Evolutionary conservation across 2,888 invertebrate species (phyloP), one percentile per base, ranked within the genome.

Genomic region (Drosophila affinis): DNA sequence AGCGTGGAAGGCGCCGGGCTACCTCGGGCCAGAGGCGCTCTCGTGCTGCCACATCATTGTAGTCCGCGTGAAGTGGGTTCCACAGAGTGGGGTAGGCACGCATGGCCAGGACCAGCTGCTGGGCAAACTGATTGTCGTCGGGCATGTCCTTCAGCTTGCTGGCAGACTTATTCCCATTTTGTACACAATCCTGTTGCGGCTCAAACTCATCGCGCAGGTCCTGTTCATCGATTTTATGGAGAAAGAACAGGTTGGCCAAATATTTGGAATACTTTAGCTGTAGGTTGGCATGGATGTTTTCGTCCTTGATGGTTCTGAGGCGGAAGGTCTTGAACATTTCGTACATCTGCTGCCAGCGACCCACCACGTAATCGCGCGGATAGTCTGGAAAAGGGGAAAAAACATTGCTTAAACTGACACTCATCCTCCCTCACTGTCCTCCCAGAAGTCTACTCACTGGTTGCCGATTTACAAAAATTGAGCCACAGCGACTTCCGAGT

Each of bases 251-350:
- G 51, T 79, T 90, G 10, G 91, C 90, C 62, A 90, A 73, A 73
- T 91, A 90, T 78, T 91, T 90, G 0, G 90, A 91, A 61, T 90
- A 91, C 55, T 90, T 90, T 0, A 90, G 64, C 64, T 90, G 91
- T 3, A 90, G 75, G 61, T 87, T 88, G 0, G 87, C 82, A 63
- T 90, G 83, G 4, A 71, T 79, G 3, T 63, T 73, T 32, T 83
- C 76, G 56, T 90, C 79, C 69, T 90, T 90, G 12, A 91, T 91
- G 10, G 82, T 85, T 72, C 91, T 90, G 2, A 90, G 74, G 5
- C 90, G 90, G 73, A 90, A 90, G 9, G 90, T 87, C 72, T 91
- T 90, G 67, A 91, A 90, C 90, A 90, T 91, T 74, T 90, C 90
- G 56, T 91, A 90, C 76, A 90, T 87, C 72, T 90, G 88, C 44